Evolutionary conservation across 2,113 vertebrate species (phyloP).

Genomic region (Ceyx cyanopectus): DNA sequence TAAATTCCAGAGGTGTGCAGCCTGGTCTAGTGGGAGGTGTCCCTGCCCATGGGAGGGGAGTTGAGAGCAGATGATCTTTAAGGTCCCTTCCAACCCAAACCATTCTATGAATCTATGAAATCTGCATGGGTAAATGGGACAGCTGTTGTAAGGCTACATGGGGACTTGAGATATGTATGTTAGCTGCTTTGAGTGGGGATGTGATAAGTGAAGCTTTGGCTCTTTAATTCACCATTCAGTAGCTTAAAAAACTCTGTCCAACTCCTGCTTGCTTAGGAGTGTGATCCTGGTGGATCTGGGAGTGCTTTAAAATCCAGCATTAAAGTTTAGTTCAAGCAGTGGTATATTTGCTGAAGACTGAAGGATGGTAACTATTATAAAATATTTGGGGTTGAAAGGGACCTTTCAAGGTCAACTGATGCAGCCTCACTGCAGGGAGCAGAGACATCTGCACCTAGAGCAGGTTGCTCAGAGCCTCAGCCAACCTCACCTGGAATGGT

Average conservation of each 20-base stretch:
- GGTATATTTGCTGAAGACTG: not conserved
- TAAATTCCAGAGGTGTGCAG: not conserved
- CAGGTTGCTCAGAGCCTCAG: not conserved
- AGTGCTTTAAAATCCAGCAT: not conserved
- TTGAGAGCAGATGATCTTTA: no score
- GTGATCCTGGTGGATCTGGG: not conserved
- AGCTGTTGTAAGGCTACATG: not conserved
- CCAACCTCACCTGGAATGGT: not conserved
- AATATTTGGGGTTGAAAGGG: not conserved
- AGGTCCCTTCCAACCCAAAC: no score
- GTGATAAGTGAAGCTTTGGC: not conserved
- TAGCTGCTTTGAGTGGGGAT: not conserved
- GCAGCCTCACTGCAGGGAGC: not conserved
- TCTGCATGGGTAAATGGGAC: not conserved
- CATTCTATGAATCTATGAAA: not conserved
- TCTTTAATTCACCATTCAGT: not conserved
- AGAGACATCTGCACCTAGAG: not conserved
- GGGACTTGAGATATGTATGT: accelerated
- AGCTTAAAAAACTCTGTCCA: not conserved
- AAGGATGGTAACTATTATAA: not conserved
- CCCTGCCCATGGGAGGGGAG: no score
- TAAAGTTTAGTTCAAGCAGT: accelerated
- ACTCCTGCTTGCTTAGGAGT: not conserved
- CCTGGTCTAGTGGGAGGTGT: no score
- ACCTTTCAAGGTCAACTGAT: not conserved